phyloP scores from a whole-genome alignment of 2,113 vertebrate species.

The Platysteira castanea region DNA sequence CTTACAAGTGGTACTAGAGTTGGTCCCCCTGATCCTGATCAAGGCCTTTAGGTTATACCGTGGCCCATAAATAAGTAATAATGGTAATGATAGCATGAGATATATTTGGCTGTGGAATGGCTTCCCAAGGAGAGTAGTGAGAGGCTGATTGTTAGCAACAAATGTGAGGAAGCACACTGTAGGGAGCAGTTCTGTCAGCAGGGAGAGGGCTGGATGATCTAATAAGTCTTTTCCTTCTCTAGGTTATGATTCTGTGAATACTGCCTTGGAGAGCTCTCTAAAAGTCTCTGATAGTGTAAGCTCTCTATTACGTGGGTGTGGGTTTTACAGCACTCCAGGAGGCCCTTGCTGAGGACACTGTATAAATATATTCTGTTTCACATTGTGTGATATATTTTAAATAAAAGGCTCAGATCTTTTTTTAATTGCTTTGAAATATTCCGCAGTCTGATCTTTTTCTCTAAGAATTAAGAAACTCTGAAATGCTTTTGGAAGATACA shows the following conservation, averaged over 20 bases:
- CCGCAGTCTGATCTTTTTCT: background rate
- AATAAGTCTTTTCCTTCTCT: slow-evolving; percentile 51
- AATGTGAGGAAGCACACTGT: slow-evolving; percentile 19
- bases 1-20: background rate
- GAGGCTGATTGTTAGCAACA: slow-evolving; percentile 23
- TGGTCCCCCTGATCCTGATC: background rate
- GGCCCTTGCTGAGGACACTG: slow-evolving; percentile 27
- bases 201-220: slow-evolving; percentile 31
- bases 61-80: slow-evolving; percentile 49
- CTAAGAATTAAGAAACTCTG: slow-evolving; percentile 26
- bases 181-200: background rate
- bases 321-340: slow-evolving; percentile 33
- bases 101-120: slow-evolving; percentile 26
- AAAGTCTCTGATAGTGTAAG: slow-evolving; percentile 47
- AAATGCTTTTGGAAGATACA: background rate
- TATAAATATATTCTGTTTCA: slow-evolving; percentile 57
- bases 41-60: background rate
- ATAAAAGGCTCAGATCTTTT: slow-evolving; percentile 38
- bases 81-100: slow-evolving; percentile 1
- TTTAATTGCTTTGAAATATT: slow-evolving; percentile 42
- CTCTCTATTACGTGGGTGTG: slow-evolving; percentile 28
- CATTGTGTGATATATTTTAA: slow-evolving; percentile 51
- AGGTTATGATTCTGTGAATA: slow-evolving; percentile 47
- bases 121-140: slow-evolving; percentile 17
- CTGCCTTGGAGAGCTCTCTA: background rate